Evolutionary conservation across 30 jellyfish, hydroid and myxozoan genomes (phyloP), one percentile per base, ranked within the genome.

Genomic region (Cassiopea xamachana): DNA sequence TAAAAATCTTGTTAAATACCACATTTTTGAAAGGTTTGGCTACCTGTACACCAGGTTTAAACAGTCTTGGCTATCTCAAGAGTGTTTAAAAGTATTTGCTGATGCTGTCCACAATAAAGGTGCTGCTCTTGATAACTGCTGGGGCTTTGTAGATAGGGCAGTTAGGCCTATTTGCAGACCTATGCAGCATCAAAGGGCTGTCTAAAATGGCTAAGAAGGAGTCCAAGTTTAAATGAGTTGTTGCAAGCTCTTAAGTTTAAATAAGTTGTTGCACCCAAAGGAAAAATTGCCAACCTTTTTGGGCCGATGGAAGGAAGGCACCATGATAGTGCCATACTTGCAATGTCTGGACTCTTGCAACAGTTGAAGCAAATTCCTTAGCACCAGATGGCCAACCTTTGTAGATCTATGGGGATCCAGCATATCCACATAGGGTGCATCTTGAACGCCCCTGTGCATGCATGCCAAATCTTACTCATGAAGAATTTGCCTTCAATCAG

Each of bases 181-280:
- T 6, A 59, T 13, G 49, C 17, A 18, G n/a, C 55, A 74, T 17
- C 92, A 84, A 73, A 71, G 86, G 60, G 86, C 62, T 84, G 86
- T 84, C 1, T 84, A 84, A 78, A 84, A 84, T 84, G 92, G 92
- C 43, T 86, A 84, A n/a, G 72, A 84, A 84, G 15, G 92, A 84
- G 39, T 27, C 39, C 39, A 27, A 27, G 39, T 27, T 27, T 27
- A 27, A 27, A 27, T 27, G 39, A 27, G 0, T 27, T 27, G 39
- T 27, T 75, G 12, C 78, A 84, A 48, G 85, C 86, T 0, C 47
- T 84, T 16, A 84, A 84, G 58, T 70, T 73, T 17, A 85, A 69
- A 48, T 73, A 79, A 8, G 92, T 84, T 84, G 85, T 59, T 10
- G 74, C 92, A 10, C 86, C 92, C 16, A 59, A 84, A 70, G 85